Base-by-base conservation (phyloP, 1,140 invertebrate genomes). In the Eueides isabella region DNA sequence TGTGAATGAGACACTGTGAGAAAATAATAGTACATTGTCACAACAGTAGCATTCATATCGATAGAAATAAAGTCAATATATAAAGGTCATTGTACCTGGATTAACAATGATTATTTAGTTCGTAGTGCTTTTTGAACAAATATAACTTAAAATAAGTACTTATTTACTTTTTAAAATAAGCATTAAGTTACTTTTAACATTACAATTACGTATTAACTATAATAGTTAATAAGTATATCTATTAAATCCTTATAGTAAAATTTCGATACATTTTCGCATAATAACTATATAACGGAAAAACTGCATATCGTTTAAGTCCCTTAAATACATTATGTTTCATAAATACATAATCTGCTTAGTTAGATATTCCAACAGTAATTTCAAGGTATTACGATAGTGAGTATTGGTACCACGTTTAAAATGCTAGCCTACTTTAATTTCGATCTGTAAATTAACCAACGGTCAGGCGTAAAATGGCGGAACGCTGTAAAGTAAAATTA, bases 381-480 rank as follows among this genome's bases (percentile, higher is more conserved):
- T 55, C 48, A n/a, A 55, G 11, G 30, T 63, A 70, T 70, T 70
- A 62, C 68, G 61, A 11, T 55, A 55, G 29, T n/a, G 38, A 33
- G 26, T 38, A 62, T 70, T 62, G 23, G 14, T 41, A 26, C 68
- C 11, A 55, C 9, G 48, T 55, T 55, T 55, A 55, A 26, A 23
- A 23, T 26, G 63, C 35, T 55, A 63, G 44, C 16, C 29, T 31
- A 35, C 61, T 14, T 62, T 69, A 61, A 35, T 61, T 41, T 69
- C 55, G 33, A 62, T 23, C 61, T 41, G 33, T 33, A 55, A 67
- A 31, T 41, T 63, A n/a, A 41, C 61, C 5, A 41, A 62, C 48
- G 16, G 44, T 72, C 70, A 48, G 29, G 29, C 70, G 38, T 72
- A 48, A 69, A 69, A 69, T 69, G 55, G 31, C n/a, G 61, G 68